Percentiles rank a stretch among this genome's conserved stretches.
Conservation (phyloP, 1,140 invertebrate genomes). For the Cydia pomonella region DNA sequence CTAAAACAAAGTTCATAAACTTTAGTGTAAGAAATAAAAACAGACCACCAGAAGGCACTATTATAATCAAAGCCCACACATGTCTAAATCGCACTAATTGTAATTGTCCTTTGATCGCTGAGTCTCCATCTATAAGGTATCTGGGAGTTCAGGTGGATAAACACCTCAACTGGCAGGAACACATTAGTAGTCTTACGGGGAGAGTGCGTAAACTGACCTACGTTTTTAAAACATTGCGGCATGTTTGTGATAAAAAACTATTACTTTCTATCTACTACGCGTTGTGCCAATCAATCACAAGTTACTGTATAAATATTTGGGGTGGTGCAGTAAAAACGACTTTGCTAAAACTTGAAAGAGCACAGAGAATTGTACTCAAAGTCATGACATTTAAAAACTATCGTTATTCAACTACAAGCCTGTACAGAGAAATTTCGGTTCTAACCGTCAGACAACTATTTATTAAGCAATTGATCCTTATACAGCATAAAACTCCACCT, state of each 20-base stretch:
- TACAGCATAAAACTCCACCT: neutral
- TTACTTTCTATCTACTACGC: neutral
- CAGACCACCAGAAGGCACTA: neutral
- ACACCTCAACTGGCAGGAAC: neutral
- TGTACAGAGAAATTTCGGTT: too few relatives aligned
- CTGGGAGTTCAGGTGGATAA: neutral
- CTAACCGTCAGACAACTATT: too few relatives aligned
- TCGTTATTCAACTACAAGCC: too few relatives aligned
- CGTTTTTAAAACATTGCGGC: neutral
- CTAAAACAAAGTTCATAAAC: neutral
- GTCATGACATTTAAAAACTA: too few relatives aligned
- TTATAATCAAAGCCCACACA: neutral
- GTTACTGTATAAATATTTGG: neutral
- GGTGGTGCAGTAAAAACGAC: too few relatives aligned
- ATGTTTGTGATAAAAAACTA: neutral
- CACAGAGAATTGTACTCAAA: too few relatives aligned
- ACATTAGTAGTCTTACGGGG: neutral
- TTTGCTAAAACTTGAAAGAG: too few relatives aligned
- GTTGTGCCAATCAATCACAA: neutral
- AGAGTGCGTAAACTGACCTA: neutral
- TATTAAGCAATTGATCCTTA: too few relatives aligned
- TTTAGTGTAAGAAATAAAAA: neutral
- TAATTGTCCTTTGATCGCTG: neutral
- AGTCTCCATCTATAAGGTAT: neutral
- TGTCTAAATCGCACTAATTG: neutral